These are phyloP conservation scores for Taxidea taxus DNA, from an alignment of 2,113 vertebrate species.

Conservation along the genomic window DNA sequence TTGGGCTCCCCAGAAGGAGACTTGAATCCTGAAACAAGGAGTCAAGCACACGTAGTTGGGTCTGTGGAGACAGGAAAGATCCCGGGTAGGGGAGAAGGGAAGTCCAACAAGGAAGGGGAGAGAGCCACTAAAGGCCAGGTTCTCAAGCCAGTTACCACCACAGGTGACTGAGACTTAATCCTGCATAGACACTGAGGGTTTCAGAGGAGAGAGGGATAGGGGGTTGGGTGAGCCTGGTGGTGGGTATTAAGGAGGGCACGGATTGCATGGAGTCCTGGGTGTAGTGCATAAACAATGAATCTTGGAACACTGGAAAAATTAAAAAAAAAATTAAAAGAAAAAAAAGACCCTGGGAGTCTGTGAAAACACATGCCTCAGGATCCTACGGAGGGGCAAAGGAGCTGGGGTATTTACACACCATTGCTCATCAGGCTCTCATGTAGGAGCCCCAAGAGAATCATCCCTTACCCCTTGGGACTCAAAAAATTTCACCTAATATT, in stretches of 20 bases:
- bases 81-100: neutral
- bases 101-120: neutral
- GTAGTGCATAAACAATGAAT: too few relatives aligned
- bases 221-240: too few relatives aligned
- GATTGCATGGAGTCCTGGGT: too few relatives aligned
- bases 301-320: too few relatives aligned
- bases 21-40: neutral
- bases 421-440: neutral
- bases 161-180: neutral
- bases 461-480: neutral
- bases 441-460: neutral
- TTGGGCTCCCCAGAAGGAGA: neutral
- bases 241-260: too few relatives aligned
- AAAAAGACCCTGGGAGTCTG: neutral
- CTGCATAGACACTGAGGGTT: neutral
- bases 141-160: neutral
- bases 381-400: neutral
- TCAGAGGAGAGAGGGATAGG: too few relatives aligned
- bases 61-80: neutral
- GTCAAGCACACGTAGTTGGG: neutral
- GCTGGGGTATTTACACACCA: neutral
- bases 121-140: neutral
- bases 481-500: neutral
- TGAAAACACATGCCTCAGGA: neutral
- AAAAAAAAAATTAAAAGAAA: too few relatives aligned